Percentiles rank a stretch among this genome's conserved stretches.
Conservation (phyloP, 2,888 invertebrate species). For the Nephrotoma guestfalica region DNA sequence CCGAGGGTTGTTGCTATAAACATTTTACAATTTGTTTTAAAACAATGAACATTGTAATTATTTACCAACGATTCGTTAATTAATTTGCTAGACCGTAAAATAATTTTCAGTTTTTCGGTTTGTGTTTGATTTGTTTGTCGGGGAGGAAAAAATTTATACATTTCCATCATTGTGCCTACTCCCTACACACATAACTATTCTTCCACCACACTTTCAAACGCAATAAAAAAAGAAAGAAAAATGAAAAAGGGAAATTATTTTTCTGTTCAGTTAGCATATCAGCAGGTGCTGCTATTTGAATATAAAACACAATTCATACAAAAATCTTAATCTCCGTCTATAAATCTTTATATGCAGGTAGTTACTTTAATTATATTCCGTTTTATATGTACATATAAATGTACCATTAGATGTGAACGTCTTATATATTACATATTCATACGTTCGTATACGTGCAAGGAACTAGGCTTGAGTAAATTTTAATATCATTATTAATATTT, state of each 20-base stretch:
- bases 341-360: background rate
- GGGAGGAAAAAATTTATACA: background rate
- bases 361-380: background rate
- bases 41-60: background rate
- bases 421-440: background rate
- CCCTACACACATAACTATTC: background rate
- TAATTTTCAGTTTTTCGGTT: background rate
- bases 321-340: background rate
- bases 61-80: background rate
- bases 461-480: background rate
- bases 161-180: background rate
- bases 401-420: background rate
- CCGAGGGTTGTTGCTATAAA: background rate
- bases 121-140: background rate
- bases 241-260: background rate
- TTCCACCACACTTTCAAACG: background rate
- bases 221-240: background rate
- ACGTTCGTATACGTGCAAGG: background rate
- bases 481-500: background rate
- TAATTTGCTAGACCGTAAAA: constrained; percentile 4
- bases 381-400: background rate
- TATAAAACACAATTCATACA: background rate
- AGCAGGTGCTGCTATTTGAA: background rate
- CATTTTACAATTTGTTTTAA: background rate
- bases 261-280: background rate